phyloP scores from a whole-genome alignment of 1,140 invertebrate genomes.

The Venturia canescens region DNA sequence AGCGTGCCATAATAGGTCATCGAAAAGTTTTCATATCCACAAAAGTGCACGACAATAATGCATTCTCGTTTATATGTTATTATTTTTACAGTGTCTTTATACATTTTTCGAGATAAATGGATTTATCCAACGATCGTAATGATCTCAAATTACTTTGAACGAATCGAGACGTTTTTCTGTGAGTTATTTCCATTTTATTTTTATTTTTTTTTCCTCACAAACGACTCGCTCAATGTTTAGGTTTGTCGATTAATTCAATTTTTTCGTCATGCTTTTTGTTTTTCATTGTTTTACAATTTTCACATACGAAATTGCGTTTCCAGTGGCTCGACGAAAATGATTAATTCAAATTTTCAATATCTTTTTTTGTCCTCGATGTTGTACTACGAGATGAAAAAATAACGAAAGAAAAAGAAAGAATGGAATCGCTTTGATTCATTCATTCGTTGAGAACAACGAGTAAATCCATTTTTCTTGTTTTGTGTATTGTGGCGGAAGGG shows the following conservation, averaged over 20 bases:
- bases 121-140: not conserved
- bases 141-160: no score
- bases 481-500: not conserved
- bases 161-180: no score
- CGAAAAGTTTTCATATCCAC: not conserved
- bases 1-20: not conserved
- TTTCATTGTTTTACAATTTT: not conserved
- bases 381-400: not conserved
- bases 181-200: not conserved
- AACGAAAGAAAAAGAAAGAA: not conserved
- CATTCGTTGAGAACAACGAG: not conserved
- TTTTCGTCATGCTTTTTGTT: not conserved
- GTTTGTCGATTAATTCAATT: no score
- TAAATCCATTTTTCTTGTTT: conserved; percentile 14
- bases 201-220: no score
- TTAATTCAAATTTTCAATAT: not conserved
- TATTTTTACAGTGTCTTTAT: not conserved
- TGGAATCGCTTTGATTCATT: not conserved
- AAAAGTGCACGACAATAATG: conserved; percentile 1
- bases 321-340: no score
- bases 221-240: no score
- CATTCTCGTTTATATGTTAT: not conserved
- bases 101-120: not conserved
- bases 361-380: not conserved
- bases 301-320: no score